Percentiles rank a stretch among this genome's conserved stretches.
phyloP scores from a whole-genome alignment of 2,797 vertebrate species.

The Chelonia mydas region DNA sequence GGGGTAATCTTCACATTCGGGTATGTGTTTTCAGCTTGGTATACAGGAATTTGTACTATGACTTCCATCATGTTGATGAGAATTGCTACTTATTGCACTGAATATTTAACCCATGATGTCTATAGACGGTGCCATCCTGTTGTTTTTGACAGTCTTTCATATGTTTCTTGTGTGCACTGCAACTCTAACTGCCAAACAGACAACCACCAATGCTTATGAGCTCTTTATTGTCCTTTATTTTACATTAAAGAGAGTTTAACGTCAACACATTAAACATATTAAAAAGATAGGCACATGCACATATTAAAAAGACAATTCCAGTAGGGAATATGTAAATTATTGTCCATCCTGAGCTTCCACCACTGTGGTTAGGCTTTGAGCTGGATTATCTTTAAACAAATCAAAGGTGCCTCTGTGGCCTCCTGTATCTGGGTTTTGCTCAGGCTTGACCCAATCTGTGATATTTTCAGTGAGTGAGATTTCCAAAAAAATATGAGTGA shows the following conservation, averaged over 20 bases:
- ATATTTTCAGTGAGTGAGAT: background rate
- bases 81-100: background rate
- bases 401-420: background rate
- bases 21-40: background rate
- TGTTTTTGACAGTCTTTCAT: background rate
- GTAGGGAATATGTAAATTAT: background rate
- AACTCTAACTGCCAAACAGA: background rate
- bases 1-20: background rate
- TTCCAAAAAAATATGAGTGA: background rate
- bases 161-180: background rate
- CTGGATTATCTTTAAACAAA: slow-evolving; percentile 6
- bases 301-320: background rate
- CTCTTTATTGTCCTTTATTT: background rate
- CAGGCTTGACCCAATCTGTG: slow-evolving; percentile 41
- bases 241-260: background rate
- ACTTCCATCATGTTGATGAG: background rate
- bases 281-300: background rate
- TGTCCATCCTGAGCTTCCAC: slow-evolving; percentile 23
- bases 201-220: background rate
- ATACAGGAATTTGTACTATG: background rate
- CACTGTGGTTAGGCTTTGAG: background rate
- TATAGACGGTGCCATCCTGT: background rate
- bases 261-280: background rate
- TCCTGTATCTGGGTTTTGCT: slow-evolving; percentile 36
- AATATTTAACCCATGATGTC: background rate